Percentiles rank a stretch among this genome's conserved stretches.
phyloP scores from a whole-genome alignment of 2,797 vertebrate genomes.

The Typhlichthys eigenmanni region DNA sequence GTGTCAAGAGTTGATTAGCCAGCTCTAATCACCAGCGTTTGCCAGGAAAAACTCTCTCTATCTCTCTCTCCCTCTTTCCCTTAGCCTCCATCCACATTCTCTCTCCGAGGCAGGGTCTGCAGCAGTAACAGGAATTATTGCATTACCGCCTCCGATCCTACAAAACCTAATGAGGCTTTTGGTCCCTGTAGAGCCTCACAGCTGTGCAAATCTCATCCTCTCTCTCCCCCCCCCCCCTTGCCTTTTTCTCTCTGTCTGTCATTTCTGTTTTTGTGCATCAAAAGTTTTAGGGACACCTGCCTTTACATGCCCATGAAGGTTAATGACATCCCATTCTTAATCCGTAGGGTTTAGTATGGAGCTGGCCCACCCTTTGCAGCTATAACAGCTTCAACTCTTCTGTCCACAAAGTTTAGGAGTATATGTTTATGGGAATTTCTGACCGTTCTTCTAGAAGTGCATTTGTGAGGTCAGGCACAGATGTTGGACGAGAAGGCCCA shows the following conservation, averaged over 20 bases:
- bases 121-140: slow-evolving; percentile 3
- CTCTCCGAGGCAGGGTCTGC: background rate
- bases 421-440: too few species aligned
- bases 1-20: slow-evolving; percentile 48
- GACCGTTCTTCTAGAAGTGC: too few species aligned
- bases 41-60: slow-evolving; percentile 21
- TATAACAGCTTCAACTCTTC: too few species aligned
- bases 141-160: background rate
- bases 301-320: too few species aligned
- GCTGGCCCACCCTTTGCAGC: too few species aligned
- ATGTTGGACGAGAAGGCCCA: too few species aligned
- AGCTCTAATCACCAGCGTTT: slow-evolving; percentile 25
- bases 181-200: background rate
- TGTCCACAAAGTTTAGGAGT: too few species aligned
- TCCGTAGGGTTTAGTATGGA: too few species aligned
- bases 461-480: too few species aligned
- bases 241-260: background rate
- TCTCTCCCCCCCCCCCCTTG: background rate
- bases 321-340: too few species aligned
- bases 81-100: background rate
- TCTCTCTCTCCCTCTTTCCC: slow-evolving; percentile 7
- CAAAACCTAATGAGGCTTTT: slow-evolving; percentile 1
- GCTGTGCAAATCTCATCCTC: background rate
- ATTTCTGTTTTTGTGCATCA: too few species aligned
- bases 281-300: too few species aligned